phyloP scores from a whole-genome alignment of 2,113 vertebrate genomes.

The Prunella fulvescens region DNA sequence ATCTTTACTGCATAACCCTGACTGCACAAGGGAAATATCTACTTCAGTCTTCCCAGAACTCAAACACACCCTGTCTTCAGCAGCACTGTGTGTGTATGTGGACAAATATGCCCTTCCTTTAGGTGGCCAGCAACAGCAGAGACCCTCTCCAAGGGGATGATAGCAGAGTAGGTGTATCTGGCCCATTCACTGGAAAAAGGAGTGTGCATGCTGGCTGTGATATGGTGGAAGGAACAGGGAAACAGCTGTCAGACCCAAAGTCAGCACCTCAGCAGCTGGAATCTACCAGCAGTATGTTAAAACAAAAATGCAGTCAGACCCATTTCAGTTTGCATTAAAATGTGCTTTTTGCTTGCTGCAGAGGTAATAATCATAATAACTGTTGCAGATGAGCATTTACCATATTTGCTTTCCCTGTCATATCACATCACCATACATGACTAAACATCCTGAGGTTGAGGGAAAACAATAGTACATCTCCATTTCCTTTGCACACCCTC shows the following conservation, averaged over 20 bases:
- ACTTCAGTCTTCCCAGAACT: neutral
- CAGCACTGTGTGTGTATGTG: neutral
- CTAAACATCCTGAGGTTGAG: neutral
- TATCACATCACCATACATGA: neutral
- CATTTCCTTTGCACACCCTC: neutral
- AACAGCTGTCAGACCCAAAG: neutral
- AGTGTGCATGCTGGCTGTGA: neutral
- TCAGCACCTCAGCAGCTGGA: neutral
- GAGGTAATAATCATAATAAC: neutral
- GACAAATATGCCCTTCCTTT: neutral
- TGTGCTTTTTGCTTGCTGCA: neutral
- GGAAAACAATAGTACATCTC: neutral
- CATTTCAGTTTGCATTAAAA: neutral
- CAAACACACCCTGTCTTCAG: neutral
- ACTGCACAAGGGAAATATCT: fast-evolving
- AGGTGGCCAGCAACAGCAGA: neutral
- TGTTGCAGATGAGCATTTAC: neutral
- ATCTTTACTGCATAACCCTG: neutral
- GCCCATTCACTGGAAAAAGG: fast-evolving
- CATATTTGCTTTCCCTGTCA: neutral
- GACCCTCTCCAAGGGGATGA: neutral
- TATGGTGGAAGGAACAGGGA: neutral
- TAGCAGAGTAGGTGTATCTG: neutral
- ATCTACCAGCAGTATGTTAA: neutral
- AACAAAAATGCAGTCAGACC: neutral